Evolutionary conservation across 2,113 vertebrate species (phyloP).

Genomic region (Carlito syrichta): DNA sequence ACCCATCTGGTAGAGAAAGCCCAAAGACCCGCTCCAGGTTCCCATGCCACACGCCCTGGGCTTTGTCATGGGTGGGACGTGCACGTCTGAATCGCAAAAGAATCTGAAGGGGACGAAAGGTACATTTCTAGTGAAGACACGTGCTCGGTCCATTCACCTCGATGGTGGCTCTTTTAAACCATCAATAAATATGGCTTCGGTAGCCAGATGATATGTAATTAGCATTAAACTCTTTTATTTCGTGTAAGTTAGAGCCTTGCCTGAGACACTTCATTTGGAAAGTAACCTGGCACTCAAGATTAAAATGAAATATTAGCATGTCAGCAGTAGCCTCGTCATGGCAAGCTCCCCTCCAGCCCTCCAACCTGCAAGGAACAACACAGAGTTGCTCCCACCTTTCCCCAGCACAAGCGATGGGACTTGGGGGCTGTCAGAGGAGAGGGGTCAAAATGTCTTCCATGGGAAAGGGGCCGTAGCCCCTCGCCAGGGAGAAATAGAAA

Average conservation of each 20-base stretch:
- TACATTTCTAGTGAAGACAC: not conserved
- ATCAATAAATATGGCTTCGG: conserved; percentile 44
- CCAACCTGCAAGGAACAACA: not conserved
- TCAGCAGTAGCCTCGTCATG: not conserved
- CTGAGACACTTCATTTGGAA: conserved; percentile 69
- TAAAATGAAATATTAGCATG: conserved; percentile 71
- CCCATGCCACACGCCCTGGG: fast-evolving
- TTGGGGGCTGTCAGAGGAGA: not conserved
- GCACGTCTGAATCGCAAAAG: not conserved
- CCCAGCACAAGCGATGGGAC: not conserved
- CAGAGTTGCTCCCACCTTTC: fast-evolving
- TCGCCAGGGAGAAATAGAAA: not conserved
- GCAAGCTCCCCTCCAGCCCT: not conserved
- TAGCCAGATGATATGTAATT: conserved; percentile 59
- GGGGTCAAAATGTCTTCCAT: not conserved
- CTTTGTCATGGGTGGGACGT: fast-evolving
- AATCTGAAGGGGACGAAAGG: not conserved
- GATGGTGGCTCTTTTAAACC: not conserved
- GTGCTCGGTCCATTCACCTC: not conserved
- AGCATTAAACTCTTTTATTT: conserved; percentile 53
- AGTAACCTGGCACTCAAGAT: conserved; percentile 74
- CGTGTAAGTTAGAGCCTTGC: conserved; percentile 69
- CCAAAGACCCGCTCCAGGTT: too few species aligned
- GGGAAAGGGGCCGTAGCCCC: not conserved
- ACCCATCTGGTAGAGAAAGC: not conserved